phyloP scores from a whole-genome alignment of 1,140 invertebrate species.

The Popillia japonica region DNA sequence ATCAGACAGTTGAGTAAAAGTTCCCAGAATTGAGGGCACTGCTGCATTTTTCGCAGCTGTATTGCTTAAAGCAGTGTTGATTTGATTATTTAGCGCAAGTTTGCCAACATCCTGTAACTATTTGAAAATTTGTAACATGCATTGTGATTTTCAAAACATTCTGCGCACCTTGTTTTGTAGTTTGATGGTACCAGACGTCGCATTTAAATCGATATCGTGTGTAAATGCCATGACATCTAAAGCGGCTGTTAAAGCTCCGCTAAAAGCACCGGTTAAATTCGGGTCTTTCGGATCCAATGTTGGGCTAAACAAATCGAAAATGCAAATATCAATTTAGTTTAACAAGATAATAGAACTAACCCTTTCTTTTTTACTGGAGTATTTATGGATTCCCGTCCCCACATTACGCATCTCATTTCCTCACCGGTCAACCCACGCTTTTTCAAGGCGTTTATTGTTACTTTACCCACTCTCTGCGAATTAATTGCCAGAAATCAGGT shows the following conservation, averaged over 20 bases:
- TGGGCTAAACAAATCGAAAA: conserved; percentile 41
- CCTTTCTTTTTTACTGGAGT: conserved; percentile 75
- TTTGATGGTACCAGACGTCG: neutral
- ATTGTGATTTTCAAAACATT: neutral
- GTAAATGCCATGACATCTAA: conserved; percentile 83
- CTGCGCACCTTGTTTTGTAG: neutral
- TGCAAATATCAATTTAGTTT: neutral
- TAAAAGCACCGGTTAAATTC: conserved; percentile 64
- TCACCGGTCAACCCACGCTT: conserved; percentile 87
- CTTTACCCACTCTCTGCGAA: conserved; percentile 82
- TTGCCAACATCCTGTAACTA: neutral
- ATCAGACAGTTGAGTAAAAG: conserved; percentile 7
- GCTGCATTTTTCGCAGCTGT: neutral
- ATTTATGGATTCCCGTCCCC: conserved; percentile 86
- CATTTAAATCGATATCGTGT: conserved; percentile 67
- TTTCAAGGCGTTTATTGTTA: conserved; percentile 82
- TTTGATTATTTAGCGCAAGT: conserved; percentile 1
- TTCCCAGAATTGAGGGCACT: neutral
- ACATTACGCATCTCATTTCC: conserved; percentile 84
- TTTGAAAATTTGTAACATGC: conserved; percentile 21
- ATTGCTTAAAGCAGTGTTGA: neutral
- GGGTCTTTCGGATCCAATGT: conserved; percentile 55
- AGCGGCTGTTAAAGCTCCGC: conserved; percentile 75
- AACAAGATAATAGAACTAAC: conserved; percentile 41
- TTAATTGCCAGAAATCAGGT: neutral